Conservation (phyloP, 2,113 vertebrate genomes). For the Oncorhynchus clarkii region DNA sequence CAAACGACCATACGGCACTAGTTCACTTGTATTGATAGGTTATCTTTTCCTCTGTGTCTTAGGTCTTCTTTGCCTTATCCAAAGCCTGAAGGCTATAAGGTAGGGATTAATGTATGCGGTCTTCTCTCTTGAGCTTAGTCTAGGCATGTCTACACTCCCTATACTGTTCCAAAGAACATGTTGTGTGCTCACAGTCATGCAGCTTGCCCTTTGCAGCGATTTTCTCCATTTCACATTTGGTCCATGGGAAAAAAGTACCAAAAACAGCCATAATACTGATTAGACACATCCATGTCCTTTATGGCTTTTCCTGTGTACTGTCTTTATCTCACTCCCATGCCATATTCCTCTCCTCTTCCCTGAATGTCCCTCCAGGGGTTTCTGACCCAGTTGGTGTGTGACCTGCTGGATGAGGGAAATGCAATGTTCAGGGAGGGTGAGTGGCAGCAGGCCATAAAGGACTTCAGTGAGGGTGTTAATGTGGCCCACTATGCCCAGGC, state of each 20-base stretch:
- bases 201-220: neutral
- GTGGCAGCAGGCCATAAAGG: constrained; percentile 76
- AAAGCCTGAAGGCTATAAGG: constrained; percentile 86
- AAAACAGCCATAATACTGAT: no score
- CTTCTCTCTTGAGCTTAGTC: neutral
- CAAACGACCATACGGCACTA: neutral
- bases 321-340: neutral
- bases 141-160: neutral
- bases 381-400: constrained; percentile 84
- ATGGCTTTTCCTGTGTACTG: no score
- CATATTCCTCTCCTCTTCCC: neutral
- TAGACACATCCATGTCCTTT: neutral
- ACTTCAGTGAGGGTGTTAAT: constrained; percentile 87
- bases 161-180: neutral
- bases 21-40: neutral
- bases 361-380: constrained; percentile 70
- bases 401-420: constrained; percentile 89
- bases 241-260: neutral
- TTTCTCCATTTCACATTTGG: no score
- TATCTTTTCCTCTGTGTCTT: constrained; percentile 31
- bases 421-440: constrained; percentile 80
- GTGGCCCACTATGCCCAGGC: constrained; percentile 81
- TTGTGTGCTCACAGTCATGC: neutral
- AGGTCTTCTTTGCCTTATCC: constrained; percentile 88
- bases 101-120: constrained; percentile 48